phyloP scores from a whole-genome alignment of 1,140 invertebrate genomes.

The Penaeus indicus region DNA sequence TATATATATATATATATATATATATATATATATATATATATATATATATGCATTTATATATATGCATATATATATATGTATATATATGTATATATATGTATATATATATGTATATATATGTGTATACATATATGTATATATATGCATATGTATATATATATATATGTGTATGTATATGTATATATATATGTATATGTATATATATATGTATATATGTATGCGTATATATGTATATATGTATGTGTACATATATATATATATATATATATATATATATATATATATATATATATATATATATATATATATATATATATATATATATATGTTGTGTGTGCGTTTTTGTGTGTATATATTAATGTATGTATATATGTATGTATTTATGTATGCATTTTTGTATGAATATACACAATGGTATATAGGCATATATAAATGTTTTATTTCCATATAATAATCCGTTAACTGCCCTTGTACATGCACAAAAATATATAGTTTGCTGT shows the following conservation, averaged over 20 bases:
- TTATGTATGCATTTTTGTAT: neutral
- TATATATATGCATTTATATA: neutral
- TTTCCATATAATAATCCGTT: too few relatives aligned
- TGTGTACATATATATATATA: neutral
- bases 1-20: slow-evolving; percentile 2
- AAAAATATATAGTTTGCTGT: neutral
- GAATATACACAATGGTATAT: neutral
- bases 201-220: neutral
- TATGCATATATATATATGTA: slow-evolving; percentile 7
- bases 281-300: neutral
- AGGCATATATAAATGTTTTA: neutral
- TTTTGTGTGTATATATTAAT: neutral
- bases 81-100: neutral
- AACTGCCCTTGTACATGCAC: neutral
- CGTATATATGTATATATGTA: neutral
- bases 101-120: neutral
- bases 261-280: neutral
- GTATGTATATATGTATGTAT: neutral
- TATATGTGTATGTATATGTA: neutral
- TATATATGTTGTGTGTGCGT: neutral
- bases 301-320: neutral
- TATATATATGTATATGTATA: neutral
- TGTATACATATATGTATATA: neutral
- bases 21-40: neutral
- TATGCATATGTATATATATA: neutral